Evolutionary conservation across 2,888 invertebrate genomes (phyloP).

Genomic region (Pristionchus japonicus): DNA sequence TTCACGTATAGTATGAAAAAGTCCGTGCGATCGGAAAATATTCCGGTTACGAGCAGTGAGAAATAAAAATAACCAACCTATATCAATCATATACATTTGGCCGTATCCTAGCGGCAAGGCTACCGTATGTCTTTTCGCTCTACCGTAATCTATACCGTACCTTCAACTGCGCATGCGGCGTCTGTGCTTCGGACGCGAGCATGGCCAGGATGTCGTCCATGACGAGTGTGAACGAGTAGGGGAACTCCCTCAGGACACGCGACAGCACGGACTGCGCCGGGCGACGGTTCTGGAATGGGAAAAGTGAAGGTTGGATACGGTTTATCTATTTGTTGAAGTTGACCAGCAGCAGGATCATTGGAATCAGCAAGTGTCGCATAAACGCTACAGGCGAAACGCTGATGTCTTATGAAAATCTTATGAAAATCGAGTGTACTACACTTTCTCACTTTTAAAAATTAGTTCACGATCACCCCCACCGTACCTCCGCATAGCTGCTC

Average conservation of each 20-base stretch:
- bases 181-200: constrained; percentile 79
- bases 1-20: no score
- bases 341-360: neutral
- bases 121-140: neutral
- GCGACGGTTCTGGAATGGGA: constrained; percentile 55
- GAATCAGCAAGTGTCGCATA: no score
- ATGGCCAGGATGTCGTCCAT: constrained; percentile 82
- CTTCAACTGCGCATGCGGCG: constrained; percentile 84
- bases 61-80: no score
- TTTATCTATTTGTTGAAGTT: no score
- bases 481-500: constrained; percentile 83
- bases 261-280: constrained; percentile 57
- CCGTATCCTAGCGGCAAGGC: no score
- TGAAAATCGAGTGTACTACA: neutral
- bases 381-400: no score
- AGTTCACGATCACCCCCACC: neutral
- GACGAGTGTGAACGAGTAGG: constrained; percentile 83
- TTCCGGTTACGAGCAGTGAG: no score
- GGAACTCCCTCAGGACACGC: constrained; percentile 78
- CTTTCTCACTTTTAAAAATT: neutral
- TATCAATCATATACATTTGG: no score
- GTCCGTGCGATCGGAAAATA: no score
- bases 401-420: no score
- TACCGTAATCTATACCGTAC: constrained; percentile 67
- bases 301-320: no score